These are phyloP conservation scores for Gallinago jamesoni DNA, from an alignment of 2,113 vertebrate genomes.

Conservation along the genomic window DNA sequence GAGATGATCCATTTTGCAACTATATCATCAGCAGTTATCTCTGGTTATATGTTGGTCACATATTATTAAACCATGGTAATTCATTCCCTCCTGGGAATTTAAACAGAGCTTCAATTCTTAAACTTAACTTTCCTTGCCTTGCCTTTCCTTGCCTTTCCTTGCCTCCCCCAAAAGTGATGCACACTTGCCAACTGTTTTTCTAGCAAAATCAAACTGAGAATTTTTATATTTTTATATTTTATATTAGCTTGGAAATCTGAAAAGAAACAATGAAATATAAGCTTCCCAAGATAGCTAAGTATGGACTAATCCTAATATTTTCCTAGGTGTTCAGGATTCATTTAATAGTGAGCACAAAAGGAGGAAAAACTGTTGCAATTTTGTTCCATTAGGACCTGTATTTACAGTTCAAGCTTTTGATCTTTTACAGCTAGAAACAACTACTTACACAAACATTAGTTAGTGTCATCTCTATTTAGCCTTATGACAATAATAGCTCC, in stretches of 20 bases:
- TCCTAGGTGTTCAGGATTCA: not conserved
- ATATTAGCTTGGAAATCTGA: not conserved
- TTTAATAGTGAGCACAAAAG: not conserved
- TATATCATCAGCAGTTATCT: not conserved
- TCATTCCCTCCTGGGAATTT: not conserved
- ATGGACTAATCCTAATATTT: not conserved
- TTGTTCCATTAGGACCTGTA: not conserved
- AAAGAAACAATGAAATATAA: not conserved
- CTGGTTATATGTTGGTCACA: not conserved
- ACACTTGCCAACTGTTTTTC: too few relatives aligned
- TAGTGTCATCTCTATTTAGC: not conserved
- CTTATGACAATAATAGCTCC: not conserved
- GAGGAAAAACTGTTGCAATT: not conserved
- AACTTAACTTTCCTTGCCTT: accelerated
- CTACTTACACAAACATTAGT: not conserved
- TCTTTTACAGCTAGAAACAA: not conserved
- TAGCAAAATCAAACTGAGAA: too few relatives aligned
- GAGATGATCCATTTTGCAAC: not conserved
- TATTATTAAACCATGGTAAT: not conserved
- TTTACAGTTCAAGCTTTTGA: not conserved
- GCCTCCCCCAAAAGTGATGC: too few relatives aligned
- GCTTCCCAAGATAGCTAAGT: not conserved
- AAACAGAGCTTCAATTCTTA: not conserved
- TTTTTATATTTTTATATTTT: not conserved
- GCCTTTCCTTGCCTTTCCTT: too few relatives aligned